These are phyloP conservation scores for Cairina moschata DNA, from an alignment of 2,113 vertebrate species.

Conservation along the genomic window DNA sequence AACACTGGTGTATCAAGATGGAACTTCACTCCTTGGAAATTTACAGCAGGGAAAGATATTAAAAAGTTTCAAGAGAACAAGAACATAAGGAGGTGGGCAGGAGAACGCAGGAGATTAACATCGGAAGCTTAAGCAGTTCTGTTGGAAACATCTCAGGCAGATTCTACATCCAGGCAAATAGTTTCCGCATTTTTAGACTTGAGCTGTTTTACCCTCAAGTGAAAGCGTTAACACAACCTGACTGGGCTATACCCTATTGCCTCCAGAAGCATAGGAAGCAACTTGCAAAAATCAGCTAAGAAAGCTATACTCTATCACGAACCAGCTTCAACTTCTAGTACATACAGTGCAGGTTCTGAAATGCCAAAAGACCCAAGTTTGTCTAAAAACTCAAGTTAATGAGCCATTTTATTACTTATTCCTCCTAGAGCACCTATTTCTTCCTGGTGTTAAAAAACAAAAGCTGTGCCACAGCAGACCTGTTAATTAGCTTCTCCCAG, in stretches of 20 bases:
- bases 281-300: not conserved
- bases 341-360: not conserved
- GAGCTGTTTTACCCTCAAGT: not conserved
- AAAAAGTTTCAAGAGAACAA: not conserved
- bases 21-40: not conserved
- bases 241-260: not conserved
- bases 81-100: not conserved
- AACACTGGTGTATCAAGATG: not conserved
- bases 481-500: not conserved
- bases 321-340: not conserved
- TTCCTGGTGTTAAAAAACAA: not conserved
- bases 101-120: not conserved
- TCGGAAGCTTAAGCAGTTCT: not conserved
- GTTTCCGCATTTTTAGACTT: not conserved
- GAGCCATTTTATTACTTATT: not conserved
- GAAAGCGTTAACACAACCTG: not conserved
- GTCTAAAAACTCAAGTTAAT: not conserved
- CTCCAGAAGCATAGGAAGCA: not conserved
- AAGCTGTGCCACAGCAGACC: not conserved
- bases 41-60: not conserved
- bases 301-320: not conserved
- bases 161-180: not conserved
- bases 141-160: not conserved
- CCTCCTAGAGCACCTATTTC: not conserved
- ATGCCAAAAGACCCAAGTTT: not conserved